Conservation (phyloP, 2,113 vertebrate species). For the Seriola quinqueradiata region DNA sequence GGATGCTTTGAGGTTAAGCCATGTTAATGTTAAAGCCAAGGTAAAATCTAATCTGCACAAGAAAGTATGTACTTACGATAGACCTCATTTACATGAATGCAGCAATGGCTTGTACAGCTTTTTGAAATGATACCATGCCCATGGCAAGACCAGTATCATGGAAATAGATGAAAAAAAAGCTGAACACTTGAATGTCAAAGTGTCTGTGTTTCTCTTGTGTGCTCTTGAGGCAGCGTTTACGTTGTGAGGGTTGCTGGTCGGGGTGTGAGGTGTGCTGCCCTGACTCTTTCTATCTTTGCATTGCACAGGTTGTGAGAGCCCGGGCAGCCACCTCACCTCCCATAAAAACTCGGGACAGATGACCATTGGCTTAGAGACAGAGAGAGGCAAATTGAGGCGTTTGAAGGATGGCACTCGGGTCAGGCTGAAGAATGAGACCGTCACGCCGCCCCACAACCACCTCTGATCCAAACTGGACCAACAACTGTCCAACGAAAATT, state of each 20-base stretch:
- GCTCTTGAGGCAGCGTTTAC: conserved; percentile 36
- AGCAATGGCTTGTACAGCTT: neutral
- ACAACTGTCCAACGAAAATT: conserved; percentile 60
- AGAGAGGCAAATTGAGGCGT: conserved; percentile 80
- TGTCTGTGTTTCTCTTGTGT: conserved; percentile 45
- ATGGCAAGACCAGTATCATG: neutral
- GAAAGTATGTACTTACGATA: neutral
- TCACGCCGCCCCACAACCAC: conserved; percentile 52
- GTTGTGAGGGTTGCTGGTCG: conserved; percentile 51
- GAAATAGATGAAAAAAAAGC: neutral
- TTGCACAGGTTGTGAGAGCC: conserved; percentile 89
- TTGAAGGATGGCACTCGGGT: conserved; percentile 77
- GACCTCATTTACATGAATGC: neutral
- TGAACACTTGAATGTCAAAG: neutral
- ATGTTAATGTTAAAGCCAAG: neutral
- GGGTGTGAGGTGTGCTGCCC: conserved; percentile 85
- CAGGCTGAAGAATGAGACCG: conserved; percentile 69
- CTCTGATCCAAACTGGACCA: conserved; percentile 73
- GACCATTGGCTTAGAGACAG: conserved; percentile 83
- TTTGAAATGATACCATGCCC: neutral
- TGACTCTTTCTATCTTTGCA: conserved; percentile 90
- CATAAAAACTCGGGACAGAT: conserved; percentile 80
- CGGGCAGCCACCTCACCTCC: conserved; percentile 82
- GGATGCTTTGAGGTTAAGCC: neutral
- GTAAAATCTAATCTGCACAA: neutral